Percentiles rank a stretch among this genome's conserved stretches.
phyloP scores from a whole-genome alignment of 2,888 invertebrate genomes.

The Barypeithes pellucidus region DNA sequence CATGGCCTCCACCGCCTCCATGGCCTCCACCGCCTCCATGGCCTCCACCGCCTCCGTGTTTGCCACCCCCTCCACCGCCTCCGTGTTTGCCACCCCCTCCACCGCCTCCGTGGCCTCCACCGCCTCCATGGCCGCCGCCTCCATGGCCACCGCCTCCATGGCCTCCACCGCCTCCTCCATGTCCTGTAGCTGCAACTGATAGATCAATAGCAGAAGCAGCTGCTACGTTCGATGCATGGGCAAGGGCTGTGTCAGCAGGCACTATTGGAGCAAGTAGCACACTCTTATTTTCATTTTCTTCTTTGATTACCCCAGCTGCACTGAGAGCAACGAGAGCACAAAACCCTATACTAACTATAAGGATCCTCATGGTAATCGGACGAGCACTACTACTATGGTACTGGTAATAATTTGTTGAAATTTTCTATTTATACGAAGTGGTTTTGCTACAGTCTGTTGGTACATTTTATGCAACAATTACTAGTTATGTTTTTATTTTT shows the following conservation, averaged over 20 bases:
- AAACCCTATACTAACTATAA: slow-evolving; percentile 64
- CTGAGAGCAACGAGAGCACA: slow-evolving; percentile 62
- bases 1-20: slow-evolving; percentile 20
- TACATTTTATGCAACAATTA: slow-evolving; percentile 64
- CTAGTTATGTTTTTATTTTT: slow-evolving; percentile 55
- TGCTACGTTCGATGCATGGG: slow-evolving; percentile 19
- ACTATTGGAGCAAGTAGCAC: slow-evolving; percentile 24
- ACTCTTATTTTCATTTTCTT: slow-evolving; percentile 58
- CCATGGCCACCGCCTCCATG: slow-evolving; percentile 66
- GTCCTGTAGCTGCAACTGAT: slow-evolving; percentile 54
- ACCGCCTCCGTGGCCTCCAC: slow-evolving; percentile 35
- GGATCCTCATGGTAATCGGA: slow-evolving; percentile 64
- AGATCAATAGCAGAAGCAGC: slow-evolving; percentile 49
- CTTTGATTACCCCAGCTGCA: slow-evolving; percentile 64
- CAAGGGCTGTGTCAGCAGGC: slow-evolving; percentile 1
- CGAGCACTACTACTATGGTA: slow-evolving; percentile 53
- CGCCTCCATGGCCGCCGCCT: slow-evolving; percentile 59
- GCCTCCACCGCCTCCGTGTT: slow-evolving; percentile 61
- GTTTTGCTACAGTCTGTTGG: slow-evolving; percentile 54
- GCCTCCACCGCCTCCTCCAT: slow-evolving; percentile 18
- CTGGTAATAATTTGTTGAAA: slow-evolving; percentile 52
- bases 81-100: slow-evolving; percentile 68
- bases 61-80: slow-evolving; percentile 63
- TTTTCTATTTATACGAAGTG: slow-evolving; percentile 62
- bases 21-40: slow-evolving; percentile 62